phyloP scores from a whole-genome alignment of 2,888 invertebrate species.

The Smittia aterrima region DNA sequence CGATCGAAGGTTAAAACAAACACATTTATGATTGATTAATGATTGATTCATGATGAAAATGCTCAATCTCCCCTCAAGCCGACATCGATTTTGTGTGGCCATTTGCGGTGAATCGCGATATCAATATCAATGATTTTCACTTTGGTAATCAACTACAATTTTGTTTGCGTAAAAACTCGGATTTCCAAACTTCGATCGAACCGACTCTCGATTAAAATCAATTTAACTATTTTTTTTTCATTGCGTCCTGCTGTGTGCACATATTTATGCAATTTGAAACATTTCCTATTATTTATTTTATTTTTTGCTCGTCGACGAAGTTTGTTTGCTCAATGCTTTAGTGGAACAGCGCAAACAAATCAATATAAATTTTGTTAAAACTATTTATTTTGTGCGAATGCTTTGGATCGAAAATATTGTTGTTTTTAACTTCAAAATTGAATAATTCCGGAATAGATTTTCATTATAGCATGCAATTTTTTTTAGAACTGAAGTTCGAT shows the following conservation, averaged over 20 bases:
- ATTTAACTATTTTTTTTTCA: not conserved
- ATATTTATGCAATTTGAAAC: conserved; percentile 4
- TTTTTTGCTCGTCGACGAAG: not conserved
- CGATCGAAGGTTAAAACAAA: no score
- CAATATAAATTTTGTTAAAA: conserved; percentile 29
- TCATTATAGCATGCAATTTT: conserved; percentile 28
- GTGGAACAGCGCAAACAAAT: not conserved
- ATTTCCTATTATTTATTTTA: not conserved
- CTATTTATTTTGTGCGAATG: conserved; percentile 30
- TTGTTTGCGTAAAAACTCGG: not conserved
- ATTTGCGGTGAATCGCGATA: not conserved
- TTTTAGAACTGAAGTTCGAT: no score
- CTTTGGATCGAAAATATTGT: conserved; percentile 20
- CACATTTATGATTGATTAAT: no score
- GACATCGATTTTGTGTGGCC: not conserved
- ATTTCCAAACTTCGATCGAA: not conserved
- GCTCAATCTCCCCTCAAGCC: not conserved
- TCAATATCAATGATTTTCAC: not conserved
- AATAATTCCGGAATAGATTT: conserved; percentile 34
- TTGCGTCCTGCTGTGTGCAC: not conserved
- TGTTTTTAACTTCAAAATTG: conserved; percentile 27
- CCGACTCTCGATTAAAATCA: not conserved
- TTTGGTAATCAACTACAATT: not conserved
- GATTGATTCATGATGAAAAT: no score
- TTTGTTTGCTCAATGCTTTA: conserved; percentile 7